phyloP scores from a whole-genome alignment of 2,888 invertebrate species.

The Drosophila hamatofila region DNA sequence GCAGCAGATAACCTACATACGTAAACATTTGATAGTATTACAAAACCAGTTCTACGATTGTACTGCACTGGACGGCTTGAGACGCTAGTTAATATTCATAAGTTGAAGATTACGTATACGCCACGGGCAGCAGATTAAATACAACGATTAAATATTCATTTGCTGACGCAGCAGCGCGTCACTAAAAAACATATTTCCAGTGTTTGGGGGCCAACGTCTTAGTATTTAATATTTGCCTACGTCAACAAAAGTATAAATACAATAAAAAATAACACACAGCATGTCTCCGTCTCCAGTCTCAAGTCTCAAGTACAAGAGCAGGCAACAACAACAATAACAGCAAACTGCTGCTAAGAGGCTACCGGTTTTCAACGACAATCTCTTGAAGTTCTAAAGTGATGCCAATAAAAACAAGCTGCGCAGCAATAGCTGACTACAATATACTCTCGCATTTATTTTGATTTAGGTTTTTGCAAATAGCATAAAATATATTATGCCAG shows the following conservation, averaged over 20 bases:
- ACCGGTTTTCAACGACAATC: constrained; percentile 59
- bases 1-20: constrained; percentile 28
- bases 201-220: constrained; percentile 31
- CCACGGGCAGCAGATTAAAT: constrained; percentile 59
- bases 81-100: constrained; percentile 60
- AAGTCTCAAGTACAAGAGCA: constrained; percentile 45
- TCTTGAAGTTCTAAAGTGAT: constrained; percentile 45
- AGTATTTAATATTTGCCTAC: constrained; percentile 63
- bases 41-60: constrained; percentile 10
- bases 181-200: constrained; percentile 55
- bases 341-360: constrained; percentile 38
- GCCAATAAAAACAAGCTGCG: constrained; percentile 21
- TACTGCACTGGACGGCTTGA: background rate
- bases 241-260: constrained; percentile 55
- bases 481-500: background rate
- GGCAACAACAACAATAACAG: constrained; percentile 36
- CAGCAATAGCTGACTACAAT: constrained; percentile 1
- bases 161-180: constrained; percentile 78
- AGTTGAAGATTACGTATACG: constrained; percentile 60
- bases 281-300: constrained; percentile 33
- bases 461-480: background rate
- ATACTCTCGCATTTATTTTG: constrained; percentile 8
- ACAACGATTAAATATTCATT: constrained; percentile 75
- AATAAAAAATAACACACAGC: constrained; percentile 34
- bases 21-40: background rate